Conservation (phyloP, 2,888 invertebrate species). For the Metopia argyrocephala region DNA sequence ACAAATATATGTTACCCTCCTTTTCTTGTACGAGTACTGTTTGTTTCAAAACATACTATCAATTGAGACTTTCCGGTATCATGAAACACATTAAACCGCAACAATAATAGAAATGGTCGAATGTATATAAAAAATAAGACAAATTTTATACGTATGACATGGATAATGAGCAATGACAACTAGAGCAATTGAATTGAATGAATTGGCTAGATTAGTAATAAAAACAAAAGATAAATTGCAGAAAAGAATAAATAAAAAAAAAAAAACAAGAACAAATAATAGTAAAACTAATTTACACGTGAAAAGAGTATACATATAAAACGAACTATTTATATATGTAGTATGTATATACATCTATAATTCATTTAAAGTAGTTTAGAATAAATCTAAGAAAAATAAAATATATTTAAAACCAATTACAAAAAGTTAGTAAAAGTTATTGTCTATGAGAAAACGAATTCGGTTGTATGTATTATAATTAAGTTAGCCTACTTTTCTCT, state of each 20-base stretch:
- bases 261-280: neutral
- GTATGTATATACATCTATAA: too few relatives aligned
- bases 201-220: constrained; percentile 26
- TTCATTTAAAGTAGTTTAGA: too few relatives aligned
- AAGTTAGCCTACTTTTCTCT: too few relatives aligned
- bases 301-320: too few relatives aligned
- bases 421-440: too few relatives aligned
- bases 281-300: too few relatives aligned
- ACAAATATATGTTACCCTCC: neutral
- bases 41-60: constrained; percentile 21
- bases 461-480: too few relatives aligned
- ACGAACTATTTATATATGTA: too few relatives aligned
- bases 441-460: too few relatives aligned
- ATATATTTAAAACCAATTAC: too few relatives aligned
- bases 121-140: neutral
- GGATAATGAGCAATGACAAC: constrained; percentile 50
- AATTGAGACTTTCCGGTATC: constrained; percentile 62
- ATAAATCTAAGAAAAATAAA: too few relatives aligned
- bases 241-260: constrained; percentile 13
- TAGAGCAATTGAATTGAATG: constrained; percentile 55
- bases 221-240: constrained; percentile 44
- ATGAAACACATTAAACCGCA: constrained; percentile 20
- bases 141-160: constrained; percentile 12
- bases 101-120: neutral
- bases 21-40: neutral